Evolutionary conservation across 2,797 vertebrate species (phyloP).

Genomic region (Leucoraja ocellata): DNA sequence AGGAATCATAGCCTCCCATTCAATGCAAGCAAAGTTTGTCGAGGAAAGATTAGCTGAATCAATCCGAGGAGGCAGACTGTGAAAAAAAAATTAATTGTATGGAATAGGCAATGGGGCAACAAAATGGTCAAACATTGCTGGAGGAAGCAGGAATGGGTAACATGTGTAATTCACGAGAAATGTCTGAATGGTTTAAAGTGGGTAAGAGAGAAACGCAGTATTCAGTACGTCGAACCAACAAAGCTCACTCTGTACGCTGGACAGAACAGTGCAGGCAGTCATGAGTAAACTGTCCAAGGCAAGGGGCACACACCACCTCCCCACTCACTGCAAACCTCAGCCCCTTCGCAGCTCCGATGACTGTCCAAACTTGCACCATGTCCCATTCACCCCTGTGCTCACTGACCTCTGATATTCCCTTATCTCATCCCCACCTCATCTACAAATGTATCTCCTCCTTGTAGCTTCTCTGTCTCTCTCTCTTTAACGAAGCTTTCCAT

Average conservation of each 20-base stretch:
- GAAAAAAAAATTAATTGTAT: not conserved
- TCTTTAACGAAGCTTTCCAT: no score
- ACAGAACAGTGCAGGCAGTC: not conserved
- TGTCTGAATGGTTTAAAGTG: not conserved
- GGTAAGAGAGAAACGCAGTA: not conserved
- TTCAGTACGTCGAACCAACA: not conserved
- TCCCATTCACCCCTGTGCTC: not conserved
- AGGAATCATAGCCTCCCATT: not conserved
- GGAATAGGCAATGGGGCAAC: not conserved
- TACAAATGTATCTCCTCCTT: no score
- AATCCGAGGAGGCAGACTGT: not conserved
- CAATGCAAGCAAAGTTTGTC: not conserved
- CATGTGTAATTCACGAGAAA: not conserved
- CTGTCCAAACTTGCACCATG: not conserved
- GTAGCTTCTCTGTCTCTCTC: no score
- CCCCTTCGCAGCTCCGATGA: no score
- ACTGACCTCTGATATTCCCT: not conserved
- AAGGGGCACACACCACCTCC: not conserved
- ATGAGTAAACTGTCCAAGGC: not conserved
- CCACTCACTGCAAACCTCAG: not conserved
- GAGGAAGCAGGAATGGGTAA: not conserved
- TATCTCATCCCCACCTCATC: not conserved
- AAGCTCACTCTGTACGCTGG: not conserved
- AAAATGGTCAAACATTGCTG: not conserved
- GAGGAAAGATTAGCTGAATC: not conserved